Evolutionary conservation across 2,888 invertebrate species (phyloP), one percentile per base, ranked within the genome.

Genomic region (Oasisia sp.): DNA sequence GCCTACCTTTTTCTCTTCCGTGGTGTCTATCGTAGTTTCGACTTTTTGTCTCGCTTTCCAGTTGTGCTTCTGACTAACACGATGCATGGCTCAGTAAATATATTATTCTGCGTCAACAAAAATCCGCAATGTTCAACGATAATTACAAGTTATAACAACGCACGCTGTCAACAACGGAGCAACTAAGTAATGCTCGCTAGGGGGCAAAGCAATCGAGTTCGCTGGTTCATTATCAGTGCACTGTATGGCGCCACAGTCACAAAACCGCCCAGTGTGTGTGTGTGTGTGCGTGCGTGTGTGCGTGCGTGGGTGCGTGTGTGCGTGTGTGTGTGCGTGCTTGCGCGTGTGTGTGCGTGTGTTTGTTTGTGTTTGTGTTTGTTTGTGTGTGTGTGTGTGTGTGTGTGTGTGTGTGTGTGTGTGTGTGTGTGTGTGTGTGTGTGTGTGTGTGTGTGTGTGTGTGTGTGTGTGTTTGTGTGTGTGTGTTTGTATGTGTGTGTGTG

Each of bases 41-140:
- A 92, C 91, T 90, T 95, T 94, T 91, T 94, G 93, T 91, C 96
- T 94, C 9, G 95, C 95, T 93, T 95, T 95, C 95, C 95, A 95
- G 92, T 96, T 96, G 93, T 94, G 95, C 38, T 92, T 92, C 89
- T 44, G 44, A 44, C 91, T 91, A 50, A 56, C 32, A 44, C 32
- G 50, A 91, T 91, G 32, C 91, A 91, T 91, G 27, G 38, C 32
- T 90, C 7, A 45, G 32, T n/a, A 32, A 89, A 90, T 90, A 19
- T 74, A 27, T 27, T 74, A 74, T 19, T n/a, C 19, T 74, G 14
- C n/a, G 74, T 74, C 74, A 74, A 74, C 27, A 74, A 7, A 74
- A n/a, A 74, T 74, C 1, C 74, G 27, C 27, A 74, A 74, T n/a
- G 38, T 38, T 38, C 38, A 74, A 74, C 27, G 27, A 19, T 2